Evolutionary conservation across 2,797 vertebrate genomes (phyloP).

Genomic region (Acomys russatus): DNA sequence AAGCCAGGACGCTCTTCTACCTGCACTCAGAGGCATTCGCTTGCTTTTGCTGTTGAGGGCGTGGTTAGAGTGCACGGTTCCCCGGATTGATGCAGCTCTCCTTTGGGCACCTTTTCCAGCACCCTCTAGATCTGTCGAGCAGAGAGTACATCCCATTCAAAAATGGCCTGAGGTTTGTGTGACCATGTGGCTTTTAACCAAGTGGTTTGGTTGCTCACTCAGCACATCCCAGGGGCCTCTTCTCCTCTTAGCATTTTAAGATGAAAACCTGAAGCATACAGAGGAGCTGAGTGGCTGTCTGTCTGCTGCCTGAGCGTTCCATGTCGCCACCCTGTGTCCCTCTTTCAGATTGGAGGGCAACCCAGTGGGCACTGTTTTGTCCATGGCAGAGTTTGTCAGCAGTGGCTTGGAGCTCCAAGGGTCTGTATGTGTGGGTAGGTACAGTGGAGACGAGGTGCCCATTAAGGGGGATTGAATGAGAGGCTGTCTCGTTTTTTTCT

Average conservation of each 20-base stretch:
- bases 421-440: rapidly evolving
- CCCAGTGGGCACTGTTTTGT: neutral
- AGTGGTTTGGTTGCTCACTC: neutral
- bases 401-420: neutral
- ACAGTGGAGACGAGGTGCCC: neutral
- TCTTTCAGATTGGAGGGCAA: rapidly evolving
- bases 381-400: neutral
- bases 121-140: neutral
- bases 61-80: rapidly evolving
- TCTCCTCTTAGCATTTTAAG: neutral
- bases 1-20: rapidly evolving
- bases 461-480: rapidly evolving
- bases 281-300: neutral
- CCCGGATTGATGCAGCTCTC: rapidly evolving
- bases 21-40: rapidly evolving
- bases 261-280: neutral
- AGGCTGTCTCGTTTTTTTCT: neutral
- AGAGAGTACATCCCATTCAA: neutral
- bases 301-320: neutral
- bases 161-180: neutral
- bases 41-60: rapidly evolving
- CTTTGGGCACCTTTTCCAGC: neutral
- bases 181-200: rapidly evolving
- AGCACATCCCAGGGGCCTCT: neutral
- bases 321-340: rapidly evolving